Base-by-base conservation (phyloP, 2,113 vertebrate species). In the Nycticryphes semicollaris region DNA sequence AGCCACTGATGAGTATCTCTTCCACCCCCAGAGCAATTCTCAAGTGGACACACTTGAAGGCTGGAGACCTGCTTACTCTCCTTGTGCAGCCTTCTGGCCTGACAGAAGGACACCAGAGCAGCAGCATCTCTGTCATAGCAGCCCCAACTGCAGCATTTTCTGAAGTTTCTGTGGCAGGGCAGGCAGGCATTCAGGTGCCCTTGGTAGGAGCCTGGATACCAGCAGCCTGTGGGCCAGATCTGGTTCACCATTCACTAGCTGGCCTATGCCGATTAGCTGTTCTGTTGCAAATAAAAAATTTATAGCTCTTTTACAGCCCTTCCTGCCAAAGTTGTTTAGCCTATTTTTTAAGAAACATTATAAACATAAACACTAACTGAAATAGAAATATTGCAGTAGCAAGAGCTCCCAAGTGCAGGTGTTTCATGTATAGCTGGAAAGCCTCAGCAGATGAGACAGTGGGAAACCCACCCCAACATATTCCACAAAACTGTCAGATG, bases 201-300 rank as follows among this genome's bases (percentile, higher is more conserved):
- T 85, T 59, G 41, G 41, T 8, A 3, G 16, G 19, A 75, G 11
- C 12, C 22, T 68, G 19, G 17, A 16, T 72, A 37, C 0, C 0
- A 94, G 24, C 47, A 83, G 45, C 16, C 39, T 41, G 21, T 37
- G 30, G 41, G 51, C 18, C 60, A 57, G 25, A 23, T 54, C 16
- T 24, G 7, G 21, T 31, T 70, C 37, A 39, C 35, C 37, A 28
- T 0, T 57, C 22, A 50, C 1, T 0, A 48, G 24, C 0, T 74
- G n/a, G 50, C 39, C 24, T 48, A 22, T 53, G n/a, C 48, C 16
- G 43, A 19, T 48, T 51, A 33, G 6, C 13, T 74, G 27, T 12
- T 41, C 25, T 28, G 24, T 13, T 68, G 24, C 1, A 1, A 45
- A 75, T 72, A 57, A 79, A 3, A 7, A 24, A 31, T 54, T 89